Base-by-base conservation (phyloP, 2,888 invertebrate genomes). In the Andrena dorsata region DNA sequence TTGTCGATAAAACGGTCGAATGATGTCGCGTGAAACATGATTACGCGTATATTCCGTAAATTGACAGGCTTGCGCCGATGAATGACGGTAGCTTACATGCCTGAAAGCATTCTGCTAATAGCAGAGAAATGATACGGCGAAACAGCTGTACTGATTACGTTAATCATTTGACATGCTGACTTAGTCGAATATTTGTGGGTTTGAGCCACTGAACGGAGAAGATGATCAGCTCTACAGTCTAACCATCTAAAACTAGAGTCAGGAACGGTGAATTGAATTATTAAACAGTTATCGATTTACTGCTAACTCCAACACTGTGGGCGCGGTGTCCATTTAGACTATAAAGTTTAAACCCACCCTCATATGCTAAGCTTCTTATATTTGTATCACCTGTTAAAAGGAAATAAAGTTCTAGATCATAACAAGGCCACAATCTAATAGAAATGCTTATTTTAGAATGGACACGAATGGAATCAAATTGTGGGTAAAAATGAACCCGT, bases 1-100 rank as follows among this genome's bases (percentile, higher is more conserved):
- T 58, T 80, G 82, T 69, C 72, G 30, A 72, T 72, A 53, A 72
- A 82, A 41, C 28, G 56, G 61, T 56, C 72, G 49, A 80, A 73
- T 60, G 26, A 56, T 41, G 60, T 30, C 51, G 23, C 51, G 23
- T 2, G 47, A 51, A 47, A 58, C 41, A n/a, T n/a, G 26, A 56
- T 35, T 51, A 53, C 56, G 53, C 32, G n/a, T 58, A 68, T 61
- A 26, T n/a, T 47, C 23, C 26, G 13, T 56, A 8, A n/a, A 69
- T 68, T n/a, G 76, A 49, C 35, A 35, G 64, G 35, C 20, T 30
- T 30, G 41, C 0, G 8, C 6, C 20, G 10, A 16, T 32, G 28
- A 30, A 26, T 0, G n/a, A 23, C 26, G 8, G 47, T 51, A 35
- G 49, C 41, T 73, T 35, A 26, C 30, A 65, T 51, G 35, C 64